Percentiles rank a stretch among this genome's conserved stretches.
Conservation (phyloP, 2,113 vertebrate genomes). For the Acanthisitta chloris region DNA sequence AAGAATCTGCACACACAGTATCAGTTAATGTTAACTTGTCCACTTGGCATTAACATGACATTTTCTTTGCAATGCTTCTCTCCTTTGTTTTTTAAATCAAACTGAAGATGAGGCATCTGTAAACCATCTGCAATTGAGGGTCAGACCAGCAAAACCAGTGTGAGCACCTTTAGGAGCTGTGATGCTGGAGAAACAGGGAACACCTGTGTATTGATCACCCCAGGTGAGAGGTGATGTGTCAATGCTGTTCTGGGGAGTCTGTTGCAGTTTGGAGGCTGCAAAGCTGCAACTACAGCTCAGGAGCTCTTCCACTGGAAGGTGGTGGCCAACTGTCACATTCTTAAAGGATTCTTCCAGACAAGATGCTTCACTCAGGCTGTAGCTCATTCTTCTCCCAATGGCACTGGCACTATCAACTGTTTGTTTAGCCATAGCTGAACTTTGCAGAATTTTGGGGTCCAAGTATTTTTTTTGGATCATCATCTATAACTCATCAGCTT, state of each 20-base stretch:
- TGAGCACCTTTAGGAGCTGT: neutral
- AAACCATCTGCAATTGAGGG: neutral
- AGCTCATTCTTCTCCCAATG: neutral
- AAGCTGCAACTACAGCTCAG: neutral
- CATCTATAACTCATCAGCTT: neutral
- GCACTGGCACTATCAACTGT: neutral
- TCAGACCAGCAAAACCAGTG: neutral
- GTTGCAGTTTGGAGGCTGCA: neutral
- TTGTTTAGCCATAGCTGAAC: neutral
- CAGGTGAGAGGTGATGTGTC: neutral
- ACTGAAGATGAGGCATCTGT: neutral
- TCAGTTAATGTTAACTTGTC: neutral
- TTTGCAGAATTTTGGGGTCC: neutral
- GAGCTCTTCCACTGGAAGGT: neutral
- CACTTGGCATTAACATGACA: neutral
- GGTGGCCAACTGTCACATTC: neutral
- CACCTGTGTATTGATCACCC: neutral
- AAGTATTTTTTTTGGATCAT: neutral
- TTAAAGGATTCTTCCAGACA: neutral
- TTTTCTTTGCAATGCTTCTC: neutral
- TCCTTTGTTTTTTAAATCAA: neutral
- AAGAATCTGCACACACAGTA: neutral
- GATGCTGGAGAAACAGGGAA: neutral
- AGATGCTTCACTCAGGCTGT: neutral
- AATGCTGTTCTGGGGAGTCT: neutral